Conservation (phyloP, 2,113 vertebrate species). For the Crotalus horridus region DNA sequence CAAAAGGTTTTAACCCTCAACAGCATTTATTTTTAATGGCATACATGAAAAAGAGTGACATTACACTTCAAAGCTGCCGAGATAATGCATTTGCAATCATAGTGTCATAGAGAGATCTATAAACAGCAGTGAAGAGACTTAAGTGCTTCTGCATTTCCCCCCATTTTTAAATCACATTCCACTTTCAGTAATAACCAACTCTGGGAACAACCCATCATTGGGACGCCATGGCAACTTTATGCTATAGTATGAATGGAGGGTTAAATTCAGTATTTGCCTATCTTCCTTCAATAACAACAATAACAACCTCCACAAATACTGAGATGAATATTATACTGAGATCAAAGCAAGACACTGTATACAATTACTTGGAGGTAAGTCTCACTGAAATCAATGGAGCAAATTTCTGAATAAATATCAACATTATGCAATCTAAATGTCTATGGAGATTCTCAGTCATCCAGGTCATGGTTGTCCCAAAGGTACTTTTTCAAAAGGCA, state of each 20-base stretch:
- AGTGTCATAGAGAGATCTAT: conserved; percentile 38
- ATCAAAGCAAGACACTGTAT: not conserved
- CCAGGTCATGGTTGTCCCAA: not conserved
- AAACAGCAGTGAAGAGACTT: conserved; percentile 9
- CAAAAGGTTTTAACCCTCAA: conserved; percentile 46
- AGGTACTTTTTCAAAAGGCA: not conserved
- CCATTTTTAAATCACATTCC: conserved; percentile 23
- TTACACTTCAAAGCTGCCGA: conserved; percentile 57
- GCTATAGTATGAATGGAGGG: not conserved
- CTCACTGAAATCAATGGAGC: not conserved
- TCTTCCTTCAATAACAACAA: not conserved
- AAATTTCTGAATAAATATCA: not conserved
- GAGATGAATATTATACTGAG: not conserved
- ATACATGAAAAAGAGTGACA: conserved; percentile 42
- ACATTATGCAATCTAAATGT: not conserved
- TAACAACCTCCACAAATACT: not conserved
- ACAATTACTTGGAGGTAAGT: not conserved
- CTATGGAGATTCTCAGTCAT: not conserved
- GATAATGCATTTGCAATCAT: conserved; percentile 37
- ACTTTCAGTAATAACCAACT: conserved; percentile 29
- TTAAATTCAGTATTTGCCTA: conserved; percentile 14
- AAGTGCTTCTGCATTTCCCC: conserved; percentile 35
- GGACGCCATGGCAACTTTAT: conserved; percentile 24
- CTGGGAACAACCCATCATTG: conserved; percentile 19
- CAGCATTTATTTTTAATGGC: conserved; percentile 54